A percentile compares a stretch with the other conserved stretches of the same genome.
These are phyloP conservation scores for Macrobrachium rosenbergii DNA, from an alignment of 1,140 invertebrate species.

Conservation along the genomic window DNA sequence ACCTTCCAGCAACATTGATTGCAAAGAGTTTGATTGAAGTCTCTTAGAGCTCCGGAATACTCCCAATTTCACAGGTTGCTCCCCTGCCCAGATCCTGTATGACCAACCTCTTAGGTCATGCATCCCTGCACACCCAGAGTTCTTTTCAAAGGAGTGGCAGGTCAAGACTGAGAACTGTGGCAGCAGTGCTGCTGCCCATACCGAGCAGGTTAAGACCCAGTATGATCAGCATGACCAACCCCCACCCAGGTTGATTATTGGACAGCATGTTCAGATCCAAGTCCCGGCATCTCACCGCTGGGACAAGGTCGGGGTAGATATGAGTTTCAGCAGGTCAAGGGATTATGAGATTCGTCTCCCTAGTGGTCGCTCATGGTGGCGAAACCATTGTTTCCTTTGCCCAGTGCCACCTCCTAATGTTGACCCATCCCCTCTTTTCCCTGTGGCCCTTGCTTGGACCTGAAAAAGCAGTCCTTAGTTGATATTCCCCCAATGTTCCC, in stretches of 20 bases:
- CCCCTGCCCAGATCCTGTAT: not conserved
- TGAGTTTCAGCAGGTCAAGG: not conserved
- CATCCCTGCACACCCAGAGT: not conserved
- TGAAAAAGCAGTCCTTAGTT: not conserved
- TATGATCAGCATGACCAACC: not conserved
- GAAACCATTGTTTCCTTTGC: not conserved
- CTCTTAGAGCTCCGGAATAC: not conserved
- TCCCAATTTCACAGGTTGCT: not conserved
- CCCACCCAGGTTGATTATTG: not conserved
- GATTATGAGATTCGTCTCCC: too few relatives aligned
- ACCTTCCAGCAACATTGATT: too few relatives aligned
- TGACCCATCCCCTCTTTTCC: not conserved
- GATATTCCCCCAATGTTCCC: not conserved
- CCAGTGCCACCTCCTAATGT: not conserved
- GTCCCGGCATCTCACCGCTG: not conserved
- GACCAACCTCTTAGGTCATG: not conserved
- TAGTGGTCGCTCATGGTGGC: not conserved
- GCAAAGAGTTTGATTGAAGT: too few relatives aligned
- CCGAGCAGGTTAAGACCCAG: not conserved
- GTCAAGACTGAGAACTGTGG: too few relatives aligned
- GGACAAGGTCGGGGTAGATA: constrained; percentile 7
- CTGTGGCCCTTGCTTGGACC: not conserved
- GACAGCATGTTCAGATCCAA: too few relatives aligned
- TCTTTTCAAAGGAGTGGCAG: not conserved
- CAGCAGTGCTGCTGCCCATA: not conserved